Conservation (phyloP, 2,797 vertebrate genomes). For the Arrhamphus sclerolepis region DNA sequence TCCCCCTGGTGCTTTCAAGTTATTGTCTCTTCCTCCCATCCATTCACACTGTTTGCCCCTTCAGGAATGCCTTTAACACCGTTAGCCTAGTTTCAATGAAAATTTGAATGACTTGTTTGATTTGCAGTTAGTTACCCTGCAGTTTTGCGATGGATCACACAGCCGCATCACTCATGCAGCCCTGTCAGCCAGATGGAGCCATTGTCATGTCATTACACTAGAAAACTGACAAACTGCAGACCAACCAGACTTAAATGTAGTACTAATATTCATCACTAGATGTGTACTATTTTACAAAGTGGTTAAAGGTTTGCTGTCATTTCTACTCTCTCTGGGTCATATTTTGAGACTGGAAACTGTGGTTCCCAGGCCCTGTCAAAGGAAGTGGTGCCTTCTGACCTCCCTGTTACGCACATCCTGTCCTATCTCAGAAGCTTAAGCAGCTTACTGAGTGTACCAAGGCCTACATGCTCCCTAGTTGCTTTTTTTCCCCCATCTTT, state of each 20-base stretch:
- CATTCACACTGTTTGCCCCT: constrained; percentile 67
- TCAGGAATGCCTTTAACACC: constrained; percentile 73
- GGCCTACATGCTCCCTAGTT: constrained; percentile 17
- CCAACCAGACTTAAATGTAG: constrained; percentile 16
- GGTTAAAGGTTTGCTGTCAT: constrained; percentile 49
- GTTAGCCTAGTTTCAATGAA: constrained; percentile 55
- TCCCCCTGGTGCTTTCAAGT: constrained; percentile 72
- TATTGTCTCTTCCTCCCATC: constrained; percentile 74
- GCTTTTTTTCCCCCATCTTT: constrained; percentile 18
- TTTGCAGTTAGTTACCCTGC: constrained; percentile 66
- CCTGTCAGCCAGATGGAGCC: constrained; percentile 50
- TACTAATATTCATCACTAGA: constrained; percentile 20
- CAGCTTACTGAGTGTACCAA: constrained; percentile 37
- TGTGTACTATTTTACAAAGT: constrained; percentile 26
- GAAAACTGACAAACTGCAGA: constrained; percentile 13
- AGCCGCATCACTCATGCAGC: constrained; percentile 42
- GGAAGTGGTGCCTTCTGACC: constrained; percentile 84
- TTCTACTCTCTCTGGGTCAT: constrained; percentile 43
- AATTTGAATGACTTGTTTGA: constrained; percentile 70
- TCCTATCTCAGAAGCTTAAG: constrained; percentile 67
- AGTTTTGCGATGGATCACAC: constrained; percentile 44
- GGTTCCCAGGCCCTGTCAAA: constrained; percentile 80
- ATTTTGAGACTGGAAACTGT: constrained; percentile 45
- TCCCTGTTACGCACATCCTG: constrained; percentile 69
- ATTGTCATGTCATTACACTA: constrained; percentile 41